Percentiles rank a stretch among this genome's conserved stretches.
These are phyloP conservation scores for Goniozus legneri DNA, from an alignment of 1,140 invertebrate genomes.

Conservation along the genomic window DNA sequence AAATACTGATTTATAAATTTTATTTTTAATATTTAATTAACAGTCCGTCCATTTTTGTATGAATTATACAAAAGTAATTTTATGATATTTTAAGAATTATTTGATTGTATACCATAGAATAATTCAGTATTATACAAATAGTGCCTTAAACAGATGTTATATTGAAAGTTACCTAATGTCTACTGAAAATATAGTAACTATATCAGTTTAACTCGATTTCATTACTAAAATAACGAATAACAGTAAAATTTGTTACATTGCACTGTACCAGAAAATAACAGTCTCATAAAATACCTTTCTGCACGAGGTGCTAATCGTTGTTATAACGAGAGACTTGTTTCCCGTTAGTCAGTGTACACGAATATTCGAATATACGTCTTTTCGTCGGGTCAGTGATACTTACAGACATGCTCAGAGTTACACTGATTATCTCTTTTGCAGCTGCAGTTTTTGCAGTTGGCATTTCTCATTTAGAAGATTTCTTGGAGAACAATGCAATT, in stretches of 20 bases:
- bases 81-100: too few relatives aligned
- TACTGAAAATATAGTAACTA: too few relatives aligned
- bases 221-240: too few relatives aligned
- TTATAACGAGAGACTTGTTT: slow-evolving; percentile 11
- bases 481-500: not conserved
- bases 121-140: not conserved
- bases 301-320: slow-evolving; percentile 26
- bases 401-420: slow-evolving; percentile 27
- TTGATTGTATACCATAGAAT: not conserved
- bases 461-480: slow-evolving; percentile 14
- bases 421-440: slow-evolving; percentile 19
- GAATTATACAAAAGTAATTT: slow-evolving; percentile 1
- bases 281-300: too few relatives aligned
- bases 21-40: too few relatives aligned
- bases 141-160: not conserved
- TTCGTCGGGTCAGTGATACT: slow-evolving; percentile 17
- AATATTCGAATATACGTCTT: too few relatives aligned
- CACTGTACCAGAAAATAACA: too few relatives aligned
- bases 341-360: slow-evolving; percentile 23
- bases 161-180: too few relatives aligned
- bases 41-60: too few relatives aligned
- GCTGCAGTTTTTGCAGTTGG: slow-evolving; percentile 19
- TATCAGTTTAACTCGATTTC: too few relatives aligned
- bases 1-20: too few relatives aligned
- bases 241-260: too few relatives aligned